These are phyloP conservation scores for Coreoperca whiteheadi DNA, from an alignment of 2,113 vertebrate genomes.

Conservation along the genomic window DNA sequence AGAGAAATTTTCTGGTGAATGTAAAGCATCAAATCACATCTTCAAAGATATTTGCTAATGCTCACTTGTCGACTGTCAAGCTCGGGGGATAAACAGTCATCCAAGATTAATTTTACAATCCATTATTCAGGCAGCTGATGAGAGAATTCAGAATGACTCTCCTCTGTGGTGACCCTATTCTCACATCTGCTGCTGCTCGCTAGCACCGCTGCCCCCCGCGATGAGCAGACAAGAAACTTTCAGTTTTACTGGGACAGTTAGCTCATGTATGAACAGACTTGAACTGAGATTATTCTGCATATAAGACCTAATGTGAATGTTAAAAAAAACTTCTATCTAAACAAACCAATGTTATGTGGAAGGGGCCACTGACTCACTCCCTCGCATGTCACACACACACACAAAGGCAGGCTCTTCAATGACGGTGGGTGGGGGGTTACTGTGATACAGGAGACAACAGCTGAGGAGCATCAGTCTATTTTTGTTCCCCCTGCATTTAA, in stretches of 20 bases:
- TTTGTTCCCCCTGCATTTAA: slow-evolving; percentile 53
- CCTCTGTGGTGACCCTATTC: slow-evolving; percentile 50
- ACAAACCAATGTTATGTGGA: background rate
- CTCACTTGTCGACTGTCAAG: slow-evolving; percentile 45
- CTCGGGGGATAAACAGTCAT: slow-evolving; percentile 48
- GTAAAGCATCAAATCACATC: slow-evolving; percentile 36
- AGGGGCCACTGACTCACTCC: background rate
- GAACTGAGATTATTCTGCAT: background rate
- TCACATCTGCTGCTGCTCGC: slow-evolving; percentile 61
- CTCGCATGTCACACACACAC: background rate
- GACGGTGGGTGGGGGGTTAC: slow-evolving; percentile 14
- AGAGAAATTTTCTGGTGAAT: slow-evolving; percentile 36
- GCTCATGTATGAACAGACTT: slow-evolving; percentile 1
- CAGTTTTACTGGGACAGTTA: background rate
- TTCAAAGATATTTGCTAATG: slow-evolving; percentile 41
- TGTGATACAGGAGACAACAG: slow-evolving; percentile 65
- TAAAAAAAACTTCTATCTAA: background rate
- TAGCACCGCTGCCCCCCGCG: slow-evolving; percentile 23
- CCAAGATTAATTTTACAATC: slow-evolving; percentile 57
- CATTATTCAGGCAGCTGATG: slow-evolving; percentile 58
- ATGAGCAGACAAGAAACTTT: background rate
- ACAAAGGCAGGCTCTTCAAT: slow-evolving; percentile 7
- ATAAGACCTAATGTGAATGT: background rate
- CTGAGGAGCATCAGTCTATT: slow-evolving; percentile 74
- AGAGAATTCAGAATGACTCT: slow-evolving; percentile 23